Base-by-base conservation (phyloP, 2,888 invertebrate genomes). In the Julus scanicus region DNA sequence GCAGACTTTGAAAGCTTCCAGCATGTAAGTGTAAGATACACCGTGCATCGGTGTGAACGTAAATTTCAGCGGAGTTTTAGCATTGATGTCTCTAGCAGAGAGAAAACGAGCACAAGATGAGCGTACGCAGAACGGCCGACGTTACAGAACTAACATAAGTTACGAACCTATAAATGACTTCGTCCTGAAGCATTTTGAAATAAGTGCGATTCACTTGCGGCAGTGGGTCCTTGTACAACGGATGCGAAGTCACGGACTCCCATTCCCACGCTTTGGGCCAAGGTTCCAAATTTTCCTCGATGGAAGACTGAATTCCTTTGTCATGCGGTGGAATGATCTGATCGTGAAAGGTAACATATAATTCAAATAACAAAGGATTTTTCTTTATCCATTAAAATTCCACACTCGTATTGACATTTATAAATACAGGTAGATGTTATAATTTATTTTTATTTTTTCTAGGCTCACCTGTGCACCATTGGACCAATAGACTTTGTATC, bases 1-100 rank as follows among this genome's bases (percentile, higher is more conserved):
- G 87, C 96, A 95, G 13, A 93, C 92, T 89, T 95, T 93, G 91
- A 99, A 96, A 1, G 97, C 96, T 90, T 94, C 93, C 88, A 94
- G 92, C 89, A 98, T 94, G 91, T 94, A 98, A 2, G 94, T 93
- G 91, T 96, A 96, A 0, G 99, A 99, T 5, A 99, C 99, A 5
- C 99, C 99, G 92, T 99, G 99, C 97, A 99, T 98, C 0, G 99
- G 97, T 15, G 98, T 98, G 92, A 99, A 99, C 0, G 97, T 96
- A 89, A 97, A 95, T 87, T 94, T 94, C 0, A 96, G 91, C 0
- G 93, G 92, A 0, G 92, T 53, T 29, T 92, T 93, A 83, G 92
- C 92, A 90, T 95, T 95, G 63, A 94, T 92, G 80, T 94, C 84
- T n/a, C 84, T 84, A 9, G 39, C 0, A 20, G 20, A 63, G 20